Evolutionary conservation across 2,888 invertebrate genomes (phyloP), one percentile per base, ranked within the genome.

Genomic region (Lysandra bellargus): DNA sequence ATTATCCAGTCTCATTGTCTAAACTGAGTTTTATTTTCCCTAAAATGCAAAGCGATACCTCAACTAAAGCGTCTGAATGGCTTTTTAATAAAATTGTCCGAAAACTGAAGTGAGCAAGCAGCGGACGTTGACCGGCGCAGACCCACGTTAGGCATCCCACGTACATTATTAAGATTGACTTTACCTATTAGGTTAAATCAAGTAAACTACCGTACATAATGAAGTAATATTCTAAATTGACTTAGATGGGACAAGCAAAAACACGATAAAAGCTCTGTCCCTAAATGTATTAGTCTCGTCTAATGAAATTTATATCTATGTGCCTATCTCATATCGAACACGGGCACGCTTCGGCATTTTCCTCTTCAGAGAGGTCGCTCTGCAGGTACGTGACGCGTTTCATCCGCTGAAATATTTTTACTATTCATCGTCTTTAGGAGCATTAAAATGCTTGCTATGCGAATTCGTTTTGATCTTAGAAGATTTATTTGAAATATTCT

Each of bases 391-490:
- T 92, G 92, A 91, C 90, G 89, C 88, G 89, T 88, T 89, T 88
- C 86, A 87, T 84, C 87, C 85, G 83, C 88, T 89, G 86, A 92
- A 92, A 92, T 93, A 92, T 93, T 91, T 90, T 88, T 90, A 90
- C 90, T 91, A 92, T 93, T 92, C 90, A 91, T 92, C 89, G 90
- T 85, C 84, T 81, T 85, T 84, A 86, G 87, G 83, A 86, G 88
- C 90, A 91, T 92, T 92, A 91, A 91, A 91, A 92, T 89, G 88
- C 88, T 87, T 83, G 88, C 85, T 83, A 88, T 88, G 85, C 83
- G 86, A 84, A 85, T 87, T 84, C 82, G 80, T 82, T 80, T 78
- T 79, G 57, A 53, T 76, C 14, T 17, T 17, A 33, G 44, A 33
- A 44, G 14, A 57, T 14, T 76, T 33, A 30, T 14, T 78, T 78